A percentile compares a stretch with the other conserved stretches of the same genome.
These are phyloP conservation scores for Hystrix brachyura DNA, from an alignment of 2,113 vertebrate genomes.

Conservation along the genomic window DNA sequence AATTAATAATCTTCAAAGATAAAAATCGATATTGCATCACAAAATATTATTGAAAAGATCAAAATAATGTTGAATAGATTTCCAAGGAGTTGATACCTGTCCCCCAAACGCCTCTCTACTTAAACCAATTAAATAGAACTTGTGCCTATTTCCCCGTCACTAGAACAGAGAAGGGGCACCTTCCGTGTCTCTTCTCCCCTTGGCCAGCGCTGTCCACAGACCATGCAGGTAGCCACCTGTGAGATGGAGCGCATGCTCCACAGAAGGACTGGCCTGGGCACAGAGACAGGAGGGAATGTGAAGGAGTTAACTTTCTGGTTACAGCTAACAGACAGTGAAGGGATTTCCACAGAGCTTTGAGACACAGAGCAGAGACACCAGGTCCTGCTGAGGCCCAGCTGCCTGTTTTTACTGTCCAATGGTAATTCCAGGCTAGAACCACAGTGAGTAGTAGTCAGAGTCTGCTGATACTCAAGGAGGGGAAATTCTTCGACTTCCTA, in stretches of 20 bases:
- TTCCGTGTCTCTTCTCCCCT: background rate
- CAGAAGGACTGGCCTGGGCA: background rate
- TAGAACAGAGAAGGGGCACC: background rate
- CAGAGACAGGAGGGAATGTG: background rate
- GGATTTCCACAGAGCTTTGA: background rate
- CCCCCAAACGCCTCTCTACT: background rate
- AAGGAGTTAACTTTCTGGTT: conserved; percentile 51
- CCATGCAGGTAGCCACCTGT: background rate
- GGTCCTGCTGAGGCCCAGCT: background rate
- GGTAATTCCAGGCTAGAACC: background rate
- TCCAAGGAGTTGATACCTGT: background rate
- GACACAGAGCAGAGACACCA: background rate
- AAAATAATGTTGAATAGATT: conserved; percentile 38
- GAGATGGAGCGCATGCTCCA: background rate
- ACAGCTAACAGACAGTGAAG: background rate
- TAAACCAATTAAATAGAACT: conserved; percentile 20
- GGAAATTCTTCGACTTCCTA: background rate
- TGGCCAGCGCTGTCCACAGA: background rate
- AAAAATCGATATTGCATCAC: conserved; percentile 23
- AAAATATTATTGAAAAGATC: conserved; percentile 35
- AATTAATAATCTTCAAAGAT: background rate
- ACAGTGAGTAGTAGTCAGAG: background rate
- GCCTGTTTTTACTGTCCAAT: background rate
- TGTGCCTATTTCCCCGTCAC: background rate
- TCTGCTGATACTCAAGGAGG: background rate